phyloP scores from a whole-genome alignment of 1,140 invertebrate species.

The Druon quercuslanigerum region DNA sequence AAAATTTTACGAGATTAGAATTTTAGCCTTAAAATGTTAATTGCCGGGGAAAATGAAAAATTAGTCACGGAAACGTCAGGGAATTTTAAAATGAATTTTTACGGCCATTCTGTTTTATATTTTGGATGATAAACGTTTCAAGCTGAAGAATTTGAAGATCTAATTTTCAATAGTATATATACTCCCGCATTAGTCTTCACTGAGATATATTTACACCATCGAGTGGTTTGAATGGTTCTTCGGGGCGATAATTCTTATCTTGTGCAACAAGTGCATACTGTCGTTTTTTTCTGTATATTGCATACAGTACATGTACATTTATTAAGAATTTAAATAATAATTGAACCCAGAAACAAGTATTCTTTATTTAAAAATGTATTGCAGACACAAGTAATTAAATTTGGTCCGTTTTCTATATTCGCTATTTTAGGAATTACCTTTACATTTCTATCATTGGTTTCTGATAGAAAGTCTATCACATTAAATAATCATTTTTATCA shows the following conservation, averaged over 20 bases:
- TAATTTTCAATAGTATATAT: constrained; percentile 39
- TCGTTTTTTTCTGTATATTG: constrained; percentile 18
- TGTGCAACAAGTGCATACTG: constrained; percentile 38
- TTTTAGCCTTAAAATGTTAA: too few species aligned
- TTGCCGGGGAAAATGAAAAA: too few species aligned
- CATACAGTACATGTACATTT: constrained; percentile 18
- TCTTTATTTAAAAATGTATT: not conserved
- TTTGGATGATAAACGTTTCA: constrained; percentile 40
- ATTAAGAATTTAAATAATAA: constrained; percentile 3
- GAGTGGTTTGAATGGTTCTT: constrained; percentile 58
- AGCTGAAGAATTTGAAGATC: constrained; percentile 33
- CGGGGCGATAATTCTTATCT: constrained; percentile 63
- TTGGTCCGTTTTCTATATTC: too few species aligned
- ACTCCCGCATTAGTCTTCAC: constrained; percentile 52
- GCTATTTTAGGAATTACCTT: too few species aligned
- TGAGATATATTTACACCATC: constrained; percentile 65
- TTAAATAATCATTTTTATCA: too few species aligned
- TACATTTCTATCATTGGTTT: too few species aligned
- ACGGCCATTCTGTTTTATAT: constrained; percentile 1
- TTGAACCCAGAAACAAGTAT: not conserved
- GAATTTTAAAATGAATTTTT: too few species aligned
- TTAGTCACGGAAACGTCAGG: too few species aligned
- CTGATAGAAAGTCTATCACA: too few species aligned
- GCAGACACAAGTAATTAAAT: too few species aligned
- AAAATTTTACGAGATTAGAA: too few species aligned